These are phyloP conservation scores for Pimpla rufipes DNA, from an alignment of 2,888 invertebrate species.

Conservation along the genomic window DNA sequence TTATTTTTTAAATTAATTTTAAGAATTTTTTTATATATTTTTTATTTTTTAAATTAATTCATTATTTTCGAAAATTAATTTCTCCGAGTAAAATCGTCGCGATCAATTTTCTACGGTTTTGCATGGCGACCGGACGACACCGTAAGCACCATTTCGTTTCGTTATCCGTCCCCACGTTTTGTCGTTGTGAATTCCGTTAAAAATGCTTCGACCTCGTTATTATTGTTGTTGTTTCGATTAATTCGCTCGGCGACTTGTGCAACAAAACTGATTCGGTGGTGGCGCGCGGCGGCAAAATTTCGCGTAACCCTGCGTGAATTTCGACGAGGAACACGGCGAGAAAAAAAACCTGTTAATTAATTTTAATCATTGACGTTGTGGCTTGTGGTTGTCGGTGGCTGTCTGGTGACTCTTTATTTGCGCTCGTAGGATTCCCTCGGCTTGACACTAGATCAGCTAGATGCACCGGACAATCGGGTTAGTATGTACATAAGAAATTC, in stretches of 20 bases:
- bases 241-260: neutral
- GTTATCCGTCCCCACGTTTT: neutral
- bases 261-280: conserved; percentile 42
- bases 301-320: neutral
- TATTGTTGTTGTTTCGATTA: conserved; percentile 1
- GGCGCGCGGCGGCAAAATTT: conserved; percentile 13
- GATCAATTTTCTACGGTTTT: neutral
- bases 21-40: no score
- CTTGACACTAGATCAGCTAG: conserved; percentile 84
- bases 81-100: neutral
- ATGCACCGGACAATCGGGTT: conserved; percentile 83
- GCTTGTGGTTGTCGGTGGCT: conserved; percentile 79
- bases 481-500: conserved; percentile 76
- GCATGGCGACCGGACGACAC: neutral
- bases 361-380: conserved; percentile 73
- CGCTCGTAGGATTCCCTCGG: conserved; percentile 84
- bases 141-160: conserved; percentile 13
- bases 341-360: conserved; percentile 14
- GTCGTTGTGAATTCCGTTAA: neutral
- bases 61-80: no score
- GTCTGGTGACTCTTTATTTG: conserved; percentile 77
- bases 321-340: neutral
- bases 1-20: neutral
- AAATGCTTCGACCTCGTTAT: conserved; percentile 11
- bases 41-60: no score